phyloP scores from a whole-genome alignment of 1,140 invertebrate genomes.

The Metopolophium dirhodum region DNA sequence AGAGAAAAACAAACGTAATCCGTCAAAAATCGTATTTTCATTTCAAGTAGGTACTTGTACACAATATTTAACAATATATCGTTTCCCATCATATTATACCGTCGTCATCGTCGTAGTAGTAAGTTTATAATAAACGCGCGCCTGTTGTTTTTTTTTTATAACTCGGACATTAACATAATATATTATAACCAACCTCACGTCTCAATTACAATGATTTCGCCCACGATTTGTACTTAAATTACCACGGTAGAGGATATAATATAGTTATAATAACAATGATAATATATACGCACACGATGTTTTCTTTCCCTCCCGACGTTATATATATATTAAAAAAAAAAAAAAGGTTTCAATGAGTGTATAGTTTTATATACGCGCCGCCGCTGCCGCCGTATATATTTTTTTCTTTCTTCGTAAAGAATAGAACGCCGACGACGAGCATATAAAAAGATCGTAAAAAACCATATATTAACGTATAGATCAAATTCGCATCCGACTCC shows the following conservation, averaged over 20 bases:
- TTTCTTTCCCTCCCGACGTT: neutral
- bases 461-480: constrained; percentile 43
- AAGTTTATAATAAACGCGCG: constrained; percentile 14
- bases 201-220: constrained; percentile 52
- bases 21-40: neutral
- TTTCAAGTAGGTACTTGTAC: neutral
- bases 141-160: neutral
- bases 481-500: constrained; percentile 51
- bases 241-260: constrained; percentile 37
- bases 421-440: constrained; percentile 4
- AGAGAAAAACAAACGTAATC: neutral
- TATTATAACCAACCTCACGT: constrained; percentile 23
- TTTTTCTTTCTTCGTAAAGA: constrained; percentile 37
- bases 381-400: neutral
- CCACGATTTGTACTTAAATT: constrained; percentile 47
- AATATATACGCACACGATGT: constrained; percentile 30
- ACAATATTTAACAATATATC: neutral
- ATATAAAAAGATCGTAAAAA: constrained; percentile 53
- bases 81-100: neutral
- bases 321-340: neutral
- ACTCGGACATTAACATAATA: constrained; percentile 48
- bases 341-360: constrained; percentile 35
- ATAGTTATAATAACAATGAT: constrained; percentile 36
- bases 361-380: neutral
- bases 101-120: neutral